Percentiles rank a stretch among this genome's conserved stretches.
Evolutionary conservation across 2,113 vertebrate genomes (phyloP).

Genomic region (Austrofundulus limnaeus): DNA sequence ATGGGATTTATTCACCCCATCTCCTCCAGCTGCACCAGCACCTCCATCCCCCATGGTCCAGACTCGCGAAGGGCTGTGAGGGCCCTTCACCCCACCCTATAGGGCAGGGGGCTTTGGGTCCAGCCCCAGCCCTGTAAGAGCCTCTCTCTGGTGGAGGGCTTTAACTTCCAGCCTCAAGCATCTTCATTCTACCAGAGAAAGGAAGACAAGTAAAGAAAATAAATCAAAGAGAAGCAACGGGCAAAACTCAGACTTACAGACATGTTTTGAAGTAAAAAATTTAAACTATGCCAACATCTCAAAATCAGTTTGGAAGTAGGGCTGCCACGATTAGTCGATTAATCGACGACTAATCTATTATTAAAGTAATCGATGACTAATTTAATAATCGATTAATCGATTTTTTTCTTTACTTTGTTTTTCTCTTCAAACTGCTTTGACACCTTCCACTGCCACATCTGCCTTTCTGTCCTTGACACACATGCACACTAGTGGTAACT

Average conservation of each 20-base stretch:
- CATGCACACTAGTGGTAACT: too few relatives aligned
- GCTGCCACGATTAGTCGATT: too few relatives aligned
- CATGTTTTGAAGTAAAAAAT: background rate
- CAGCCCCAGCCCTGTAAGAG: slow-evolving; percentile 50
- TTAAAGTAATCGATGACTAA: too few relatives aligned
- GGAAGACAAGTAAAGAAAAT: slow-evolving; percentile 5
- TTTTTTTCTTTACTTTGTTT: too few relatives aligned
- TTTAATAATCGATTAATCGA: too few relatives aligned
- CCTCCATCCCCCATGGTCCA: slow-evolving; percentile 80
- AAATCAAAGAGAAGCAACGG: background rate
- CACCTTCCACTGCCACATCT: too few relatives aligned
- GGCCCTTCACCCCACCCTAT: slow-evolving; percentile 53
- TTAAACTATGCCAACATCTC: too few relatives aligned
- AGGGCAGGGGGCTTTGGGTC: slow-evolving; percentile 66
- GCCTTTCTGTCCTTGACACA: too few relatives aligned
- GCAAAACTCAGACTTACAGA: background rate
- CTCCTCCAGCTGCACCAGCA: slow-evolving; percentile 58
- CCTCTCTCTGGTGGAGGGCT: slow-evolving; percentile 42
- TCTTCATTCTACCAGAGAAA: slow-evolving; percentile 61
- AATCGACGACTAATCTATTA: too few relatives aligned
- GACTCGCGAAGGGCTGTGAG: slow-evolving; percentile 48
- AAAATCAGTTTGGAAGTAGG: background rate
- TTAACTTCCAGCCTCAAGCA: slow-evolving; percentile 68
- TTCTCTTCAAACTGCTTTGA: too few relatives aligned
- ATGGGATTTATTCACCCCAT: slow-evolving; percentile 84